A percentile compares a stretch with the other conserved stretches of the same genome.
phyloP scores from a whole-genome alignment of 1,140 invertebrate species.

The Prorops nasuta region DNA sequence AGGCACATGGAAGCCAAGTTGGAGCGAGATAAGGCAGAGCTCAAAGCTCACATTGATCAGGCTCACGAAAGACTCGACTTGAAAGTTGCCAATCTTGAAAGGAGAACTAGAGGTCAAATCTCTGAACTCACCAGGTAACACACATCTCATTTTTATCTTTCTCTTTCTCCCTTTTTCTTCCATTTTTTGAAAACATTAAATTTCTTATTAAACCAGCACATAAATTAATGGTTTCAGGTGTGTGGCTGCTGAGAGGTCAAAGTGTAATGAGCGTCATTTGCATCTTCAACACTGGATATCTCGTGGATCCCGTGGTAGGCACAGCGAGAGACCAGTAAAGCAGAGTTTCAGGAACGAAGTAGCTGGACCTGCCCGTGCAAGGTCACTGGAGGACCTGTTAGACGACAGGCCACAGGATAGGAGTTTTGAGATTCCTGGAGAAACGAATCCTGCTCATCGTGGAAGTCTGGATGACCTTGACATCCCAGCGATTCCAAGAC shows the following conservation, averaged over 20 bases:
- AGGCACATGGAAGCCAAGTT: conserved; percentile 83
- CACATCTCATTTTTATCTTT: not conserved
- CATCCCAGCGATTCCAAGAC: conserved; percentile 51
- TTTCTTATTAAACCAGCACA: no score
- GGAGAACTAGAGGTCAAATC: conserved; percentile 73
- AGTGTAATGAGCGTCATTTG: conserved; percentile 65
- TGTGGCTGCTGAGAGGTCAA: conserved; percentile 63
- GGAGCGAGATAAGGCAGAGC: conserved; percentile 79
- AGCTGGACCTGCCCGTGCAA: conserved; percentile 23
- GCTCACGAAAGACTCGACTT: conserved; percentile 78
- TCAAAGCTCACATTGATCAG: conserved; percentile 80
- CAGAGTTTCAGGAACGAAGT: conserved; percentile 21
- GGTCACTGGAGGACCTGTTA: conserved; percentile 44
- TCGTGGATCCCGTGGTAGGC: conserved; percentile 60
- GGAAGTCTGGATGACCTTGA: conserved; percentile 61
- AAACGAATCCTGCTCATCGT: conserved; percentile 29
- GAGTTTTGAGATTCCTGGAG: conserved; percentile 38
- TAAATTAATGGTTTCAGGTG: no score
- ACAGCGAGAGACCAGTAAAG: conserved; percentile 59
- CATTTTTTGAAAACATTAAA: no score
- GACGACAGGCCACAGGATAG: conserved; percentile 49
- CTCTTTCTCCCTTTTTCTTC: no score
- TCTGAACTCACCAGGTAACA: conserved; percentile 61
- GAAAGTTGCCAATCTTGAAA: conserved; percentile 79
- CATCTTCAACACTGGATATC: conserved; percentile 70